A percentile compares a stretch with the other conserved stretches of the same genome.
Conservation (phyloP, 2,888 invertebrate genomes). For the Acleris sparsana region DNA sequence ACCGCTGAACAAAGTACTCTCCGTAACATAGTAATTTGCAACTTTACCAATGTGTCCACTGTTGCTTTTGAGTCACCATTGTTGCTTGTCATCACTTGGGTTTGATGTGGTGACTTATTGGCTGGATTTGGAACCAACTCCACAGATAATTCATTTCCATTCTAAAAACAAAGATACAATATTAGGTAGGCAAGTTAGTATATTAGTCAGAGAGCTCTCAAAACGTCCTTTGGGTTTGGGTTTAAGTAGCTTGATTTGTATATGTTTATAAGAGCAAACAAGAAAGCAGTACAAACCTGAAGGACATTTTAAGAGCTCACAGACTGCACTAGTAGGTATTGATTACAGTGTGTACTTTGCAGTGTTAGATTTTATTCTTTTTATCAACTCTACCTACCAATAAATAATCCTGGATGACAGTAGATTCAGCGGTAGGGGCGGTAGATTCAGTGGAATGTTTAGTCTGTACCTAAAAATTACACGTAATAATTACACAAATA, state of each 20-base stretch:
- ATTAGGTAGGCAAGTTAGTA: background rate
- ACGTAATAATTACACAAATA: too few relatives aligned
- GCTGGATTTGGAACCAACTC: background rate
- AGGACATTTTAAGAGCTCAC: too few relatives aligned
- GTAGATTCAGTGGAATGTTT: too few relatives aligned
- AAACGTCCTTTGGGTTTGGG: background rate
- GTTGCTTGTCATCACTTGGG: background rate
- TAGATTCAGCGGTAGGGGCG: background rate
- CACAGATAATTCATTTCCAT: background rate
- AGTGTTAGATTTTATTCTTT: background rate
- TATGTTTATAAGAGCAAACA: too few relatives aligned
- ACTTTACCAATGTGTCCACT: background rate
- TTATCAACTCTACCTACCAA: background rate
- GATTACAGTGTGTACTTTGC: background rate
- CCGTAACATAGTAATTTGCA: background rate
- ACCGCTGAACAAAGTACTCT: too few relatives aligned
- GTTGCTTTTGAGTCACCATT: conserved; percentile 1
- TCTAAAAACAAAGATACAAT: background rate
- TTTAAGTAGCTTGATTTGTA: background rate
- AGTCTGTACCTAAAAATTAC: too few relatives aligned
- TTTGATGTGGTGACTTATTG: background rate
- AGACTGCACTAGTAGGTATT: background rate
- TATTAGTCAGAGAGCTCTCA: background rate
- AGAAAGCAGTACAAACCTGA: too few relatives aligned
- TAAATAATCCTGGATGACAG: background rate